Evolutionary conservation across 1,140 invertebrate species (phyloP).

Genomic region (Diorhabda sublineata): DNA sequence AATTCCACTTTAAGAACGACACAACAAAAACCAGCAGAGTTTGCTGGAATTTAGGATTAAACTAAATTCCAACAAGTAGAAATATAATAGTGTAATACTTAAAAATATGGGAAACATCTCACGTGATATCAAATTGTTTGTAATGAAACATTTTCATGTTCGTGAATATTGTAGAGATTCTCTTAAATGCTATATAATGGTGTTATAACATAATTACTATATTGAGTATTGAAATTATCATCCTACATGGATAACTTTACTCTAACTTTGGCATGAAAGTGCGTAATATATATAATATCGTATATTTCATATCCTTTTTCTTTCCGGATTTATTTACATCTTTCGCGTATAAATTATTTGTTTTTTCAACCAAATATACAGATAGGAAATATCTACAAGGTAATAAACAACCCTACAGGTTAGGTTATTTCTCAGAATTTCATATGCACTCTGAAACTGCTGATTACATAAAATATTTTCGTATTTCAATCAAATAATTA

Average conservation of each 20-base stretch:
- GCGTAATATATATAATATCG: slow-evolving; percentile 44
- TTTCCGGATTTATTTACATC: slow-evolving; percentile 42
- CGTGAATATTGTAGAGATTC: neutral
- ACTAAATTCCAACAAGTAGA: too few species aligned
- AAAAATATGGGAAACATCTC: too few species aligned
- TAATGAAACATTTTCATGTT: too few species aligned
- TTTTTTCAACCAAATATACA: slow-evolving; percentile 44
- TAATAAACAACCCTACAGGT: slow-evolving; percentile 34
- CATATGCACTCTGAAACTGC: too few species aligned
- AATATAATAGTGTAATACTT: too few species aligned
- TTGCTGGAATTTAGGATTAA: too few species aligned
- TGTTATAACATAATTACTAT: slow-evolving; percentile 27
- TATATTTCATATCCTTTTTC: slow-evolving; percentile 49
- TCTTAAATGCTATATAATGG: slow-evolving; percentile 22
- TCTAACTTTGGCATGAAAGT: slow-evolving; percentile 49
- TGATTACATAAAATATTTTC: too few species aligned
- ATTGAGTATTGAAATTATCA: slow-evolving; percentile 29
- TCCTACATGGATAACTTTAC: slow-evolving; percentile 45
- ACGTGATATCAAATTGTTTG: too few species aligned
- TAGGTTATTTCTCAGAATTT: neutral
- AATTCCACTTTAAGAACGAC: too few species aligned
- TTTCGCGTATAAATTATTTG: slow-evolving; percentile 32
- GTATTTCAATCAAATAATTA: too few species aligned
- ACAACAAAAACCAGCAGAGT: too few species aligned
- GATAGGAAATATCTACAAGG: slow-evolving; percentile 43